These are phyloP conservation scores for Hemibagrus wyckioides DNA, from an alignment of 2,113 vertebrate genomes.

Conservation along the genomic window DNA sequence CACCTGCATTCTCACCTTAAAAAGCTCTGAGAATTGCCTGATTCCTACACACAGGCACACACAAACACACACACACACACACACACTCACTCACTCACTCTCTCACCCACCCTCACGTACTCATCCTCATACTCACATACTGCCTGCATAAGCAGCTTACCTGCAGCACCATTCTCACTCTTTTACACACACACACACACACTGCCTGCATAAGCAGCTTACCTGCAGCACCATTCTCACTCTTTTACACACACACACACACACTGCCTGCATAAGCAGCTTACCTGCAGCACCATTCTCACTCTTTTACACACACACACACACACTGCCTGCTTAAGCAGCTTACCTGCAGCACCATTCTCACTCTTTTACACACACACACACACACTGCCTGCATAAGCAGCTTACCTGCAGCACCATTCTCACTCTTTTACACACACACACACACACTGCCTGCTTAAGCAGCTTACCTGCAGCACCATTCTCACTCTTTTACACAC, in stretches of 20 bases:
- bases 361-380: background rate
- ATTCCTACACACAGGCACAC: background rate
- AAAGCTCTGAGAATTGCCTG: background rate
- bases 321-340: background rate
- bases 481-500: background rate
- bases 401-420: background rate
- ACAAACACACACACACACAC: no score
- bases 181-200: background rate
- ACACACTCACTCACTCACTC: no score
- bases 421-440: background rate
- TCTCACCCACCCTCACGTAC: no score
- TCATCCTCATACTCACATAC: background rate
- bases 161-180: background rate
- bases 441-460: background rate
- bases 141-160: background rate
- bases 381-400: background rate
- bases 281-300: background rate
- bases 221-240: no score
- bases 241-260: background rate
- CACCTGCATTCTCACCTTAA: slow-evolving; percentile 14
- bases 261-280: background rate
- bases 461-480: background rate
- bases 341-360: background rate
- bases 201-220: no score
- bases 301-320: background rate